These are phyloP conservation scores for Condylura cristata DNA, from an alignment of 2,113 vertebrate species.

Conservation along the genomic window DNA sequence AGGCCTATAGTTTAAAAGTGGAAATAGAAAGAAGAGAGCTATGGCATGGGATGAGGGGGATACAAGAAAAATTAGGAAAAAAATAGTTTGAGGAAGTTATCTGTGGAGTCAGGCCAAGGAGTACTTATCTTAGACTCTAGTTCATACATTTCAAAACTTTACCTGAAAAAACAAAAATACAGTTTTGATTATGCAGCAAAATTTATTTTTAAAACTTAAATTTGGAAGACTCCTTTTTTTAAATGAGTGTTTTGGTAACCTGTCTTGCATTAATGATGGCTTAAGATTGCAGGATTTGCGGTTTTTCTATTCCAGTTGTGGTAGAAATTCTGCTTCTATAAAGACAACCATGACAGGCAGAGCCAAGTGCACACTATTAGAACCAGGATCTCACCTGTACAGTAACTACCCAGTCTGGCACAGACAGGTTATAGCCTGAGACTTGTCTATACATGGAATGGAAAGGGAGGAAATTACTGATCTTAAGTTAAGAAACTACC, in stretches of 20 bases:
- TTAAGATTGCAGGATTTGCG: background rate
- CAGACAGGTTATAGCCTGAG: background rate
- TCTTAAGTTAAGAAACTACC: background rate
- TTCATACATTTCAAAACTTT: slow-evolving; percentile 29
- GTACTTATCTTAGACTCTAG: background rate
- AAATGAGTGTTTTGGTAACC: background rate
- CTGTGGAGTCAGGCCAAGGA: background rate
- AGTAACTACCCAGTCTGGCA: background rate
- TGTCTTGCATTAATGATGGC: background rate
- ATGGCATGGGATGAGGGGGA: background rate
- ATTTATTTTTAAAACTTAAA: background rate
- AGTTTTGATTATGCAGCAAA: background rate
- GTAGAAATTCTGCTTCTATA: background rate
- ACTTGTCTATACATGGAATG: background rate
- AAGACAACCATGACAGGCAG: background rate
- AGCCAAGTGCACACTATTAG: background rate
- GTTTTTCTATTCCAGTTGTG: background rate
- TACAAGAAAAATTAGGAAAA: background rate
- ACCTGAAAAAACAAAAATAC: background rate
- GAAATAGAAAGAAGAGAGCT: background rate
- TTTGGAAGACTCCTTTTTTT: background rate
- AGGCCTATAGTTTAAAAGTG: background rate
- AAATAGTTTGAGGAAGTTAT: background rate
- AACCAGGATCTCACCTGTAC: background rate
- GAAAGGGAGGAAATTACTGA: background rate